Percentiles rank a stretch among this genome's conserved stretches.
Evolutionary conservation across 92 coral and sea anemone species (phyloP).

Genomic region (Actinernus sp.): DNA sequence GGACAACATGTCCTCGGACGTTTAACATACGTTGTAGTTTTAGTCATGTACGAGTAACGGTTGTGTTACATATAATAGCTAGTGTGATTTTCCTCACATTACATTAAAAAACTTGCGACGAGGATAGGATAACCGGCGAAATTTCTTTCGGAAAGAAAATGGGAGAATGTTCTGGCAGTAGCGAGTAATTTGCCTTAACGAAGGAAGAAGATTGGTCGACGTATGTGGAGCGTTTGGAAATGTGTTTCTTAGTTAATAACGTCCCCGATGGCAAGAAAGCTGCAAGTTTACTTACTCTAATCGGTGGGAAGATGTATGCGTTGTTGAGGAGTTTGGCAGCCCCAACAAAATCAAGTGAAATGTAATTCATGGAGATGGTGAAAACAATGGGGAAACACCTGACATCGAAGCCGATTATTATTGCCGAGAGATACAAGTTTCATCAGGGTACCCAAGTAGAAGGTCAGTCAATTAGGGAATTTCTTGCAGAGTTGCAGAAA

Average conservation of each 20-base stretch:
- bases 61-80: too few relatives aligned
- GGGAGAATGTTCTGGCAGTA: too few relatives aligned
- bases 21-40: too few relatives aligned
- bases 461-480: conserved; percentile 40
- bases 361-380: conserved; percentile 40
- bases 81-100: too few relatives aligned
- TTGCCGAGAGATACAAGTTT: conserved; percentile 62
- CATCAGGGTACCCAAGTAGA: conserved; percentile 40
- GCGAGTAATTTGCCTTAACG: too few relatives aligned
- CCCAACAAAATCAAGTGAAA: conserved; percentile 49
- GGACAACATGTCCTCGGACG: too few relatives aligned
- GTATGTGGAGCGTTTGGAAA: conserved; percentile 57
- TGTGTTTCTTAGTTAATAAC: conserved; percentile 48
- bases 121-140: too few relatives aligned
- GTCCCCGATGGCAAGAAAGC: conserved; percentile 41
- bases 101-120: too few relatives aligned
- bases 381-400: conserved; percentile 32
- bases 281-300: conserved; percentile 44
- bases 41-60: too few relatives aligned
- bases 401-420: conserved; percentile 65
- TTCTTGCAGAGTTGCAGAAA: conserved; percentile 36
- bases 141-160: too few relatives aligned
- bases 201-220: conserved; percentile 32
- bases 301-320: conserved; percentile 66
- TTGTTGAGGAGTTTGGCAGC: conserved; percentile 41